Evolutionary conservation across 2,113 vertebrate species (phyloP).

Genomic region (Pseudonaja textilis): DNA sequence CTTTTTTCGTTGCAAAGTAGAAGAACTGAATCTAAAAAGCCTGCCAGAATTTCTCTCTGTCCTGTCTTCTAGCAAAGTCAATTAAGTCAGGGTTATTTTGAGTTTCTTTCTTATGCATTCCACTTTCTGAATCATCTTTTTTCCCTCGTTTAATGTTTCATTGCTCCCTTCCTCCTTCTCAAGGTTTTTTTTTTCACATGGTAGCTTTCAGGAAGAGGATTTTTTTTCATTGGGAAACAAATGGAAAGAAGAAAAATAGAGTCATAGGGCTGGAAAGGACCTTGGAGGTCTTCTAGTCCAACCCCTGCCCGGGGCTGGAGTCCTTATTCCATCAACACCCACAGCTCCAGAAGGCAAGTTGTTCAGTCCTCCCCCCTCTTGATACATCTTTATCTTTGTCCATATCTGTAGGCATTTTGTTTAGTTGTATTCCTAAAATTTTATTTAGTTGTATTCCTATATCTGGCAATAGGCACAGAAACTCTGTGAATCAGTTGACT

Average conservation of each 20-base stretch:
- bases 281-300: background rate
- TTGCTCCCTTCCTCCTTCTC: background rate
- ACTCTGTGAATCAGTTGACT: background rate
- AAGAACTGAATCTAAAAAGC: background rate
- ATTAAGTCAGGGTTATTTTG: background rate
- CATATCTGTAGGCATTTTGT: background rate
- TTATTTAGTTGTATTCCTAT: background rate
- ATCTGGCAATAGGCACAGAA: background rate
- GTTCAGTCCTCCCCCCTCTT: background rate
- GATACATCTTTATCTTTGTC: background rate
- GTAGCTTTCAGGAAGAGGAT: background rate
- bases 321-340: background rate
- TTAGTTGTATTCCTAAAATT: background rate
- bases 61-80: background rate
- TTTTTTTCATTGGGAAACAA: background rate
- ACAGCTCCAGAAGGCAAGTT: background rate
- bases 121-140: background rate
- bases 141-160: background rate
- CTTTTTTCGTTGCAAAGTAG: background rate
- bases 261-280: background rate
- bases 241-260: background rate
- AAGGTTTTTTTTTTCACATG: background rate
- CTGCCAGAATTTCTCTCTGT: background rate
- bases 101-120: background rate
- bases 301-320: background rate